Evolutionary conservation across 2,797 vertebrate genomes (phyloP).

Genomic region (Margarornis squamiger): DNA sequence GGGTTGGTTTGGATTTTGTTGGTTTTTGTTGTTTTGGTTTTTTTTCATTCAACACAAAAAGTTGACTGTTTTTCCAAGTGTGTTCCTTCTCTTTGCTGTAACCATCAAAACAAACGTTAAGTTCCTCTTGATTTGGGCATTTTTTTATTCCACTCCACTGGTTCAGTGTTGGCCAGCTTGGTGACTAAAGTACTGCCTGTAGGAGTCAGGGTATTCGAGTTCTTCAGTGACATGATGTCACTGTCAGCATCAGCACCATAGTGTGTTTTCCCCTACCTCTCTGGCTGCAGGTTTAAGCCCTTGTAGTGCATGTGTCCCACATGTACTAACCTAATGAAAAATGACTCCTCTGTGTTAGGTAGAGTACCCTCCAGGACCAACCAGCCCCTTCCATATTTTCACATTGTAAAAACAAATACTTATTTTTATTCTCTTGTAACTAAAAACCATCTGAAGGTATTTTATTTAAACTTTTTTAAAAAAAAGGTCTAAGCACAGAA

Average conservation of each 20-base stretch:
- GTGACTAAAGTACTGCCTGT: neutral
- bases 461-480: conserved; percentile 52
- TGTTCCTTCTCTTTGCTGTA: neutral
- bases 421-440: conserved; percentile 30
- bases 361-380: neutral
- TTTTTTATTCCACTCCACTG: neutral
- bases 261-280: neutral
- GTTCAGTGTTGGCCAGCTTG: neutral
- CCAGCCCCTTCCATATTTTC: conserved; percentile 10
- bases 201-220: neutral
- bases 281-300: neutral
- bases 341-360: neutral
- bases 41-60: neutral
- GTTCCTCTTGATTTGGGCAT: neutral
- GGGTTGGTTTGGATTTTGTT: neutral
- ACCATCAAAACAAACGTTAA: neutral
- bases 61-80: neutral
- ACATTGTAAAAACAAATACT: conserved; percentile 43
- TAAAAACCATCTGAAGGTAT: conserved; percentile 33
- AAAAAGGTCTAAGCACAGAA: neutral
- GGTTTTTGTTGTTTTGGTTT: neutral
- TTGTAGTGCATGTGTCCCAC: neutral
- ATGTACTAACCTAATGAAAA: neutral
- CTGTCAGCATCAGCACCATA: neutral
- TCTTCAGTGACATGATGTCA: neutral